Evolutionary conservation across 2,113 vertebrate genomes (phyloP).

Genomic region (Podiceps cristatus): DNA sequence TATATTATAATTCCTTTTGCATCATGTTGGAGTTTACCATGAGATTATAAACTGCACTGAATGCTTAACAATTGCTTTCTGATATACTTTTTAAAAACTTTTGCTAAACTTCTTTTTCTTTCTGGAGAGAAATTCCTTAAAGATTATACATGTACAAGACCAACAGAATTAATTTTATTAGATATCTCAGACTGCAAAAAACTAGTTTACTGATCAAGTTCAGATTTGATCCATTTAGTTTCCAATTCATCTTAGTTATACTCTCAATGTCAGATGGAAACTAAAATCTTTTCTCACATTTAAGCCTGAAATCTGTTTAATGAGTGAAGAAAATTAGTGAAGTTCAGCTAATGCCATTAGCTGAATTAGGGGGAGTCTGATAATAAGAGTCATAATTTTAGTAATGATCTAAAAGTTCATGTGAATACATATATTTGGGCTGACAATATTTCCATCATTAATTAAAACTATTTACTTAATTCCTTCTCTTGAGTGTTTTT

Average conservation of each 20-base stretch:
- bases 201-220: background rate
- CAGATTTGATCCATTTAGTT: background rate
- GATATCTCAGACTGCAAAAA: background rate
- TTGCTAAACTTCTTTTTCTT: background rate
- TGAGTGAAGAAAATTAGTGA: background rate
- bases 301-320: background rate
- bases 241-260: background rate
- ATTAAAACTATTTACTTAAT: background rate
- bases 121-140: background rate
- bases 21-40: background rate
- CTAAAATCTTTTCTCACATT: background rate
- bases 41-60: background rate
- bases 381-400: background rate
- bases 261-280: background rate
- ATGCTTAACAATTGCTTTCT: background rate
- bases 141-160: background rate
- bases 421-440: background rate
- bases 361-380: background rate
- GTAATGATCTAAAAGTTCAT: background rate
- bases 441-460: background rate
- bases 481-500: background rate
- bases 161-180: background rate
- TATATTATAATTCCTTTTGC: background rate
- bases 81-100: background rate
- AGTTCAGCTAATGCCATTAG: background rate